These are phyloP conservation scores for Calephelis perditalis DNA, from an alignment of 2,888 invertebrate species.

Conservation along the genomic window DNA sequence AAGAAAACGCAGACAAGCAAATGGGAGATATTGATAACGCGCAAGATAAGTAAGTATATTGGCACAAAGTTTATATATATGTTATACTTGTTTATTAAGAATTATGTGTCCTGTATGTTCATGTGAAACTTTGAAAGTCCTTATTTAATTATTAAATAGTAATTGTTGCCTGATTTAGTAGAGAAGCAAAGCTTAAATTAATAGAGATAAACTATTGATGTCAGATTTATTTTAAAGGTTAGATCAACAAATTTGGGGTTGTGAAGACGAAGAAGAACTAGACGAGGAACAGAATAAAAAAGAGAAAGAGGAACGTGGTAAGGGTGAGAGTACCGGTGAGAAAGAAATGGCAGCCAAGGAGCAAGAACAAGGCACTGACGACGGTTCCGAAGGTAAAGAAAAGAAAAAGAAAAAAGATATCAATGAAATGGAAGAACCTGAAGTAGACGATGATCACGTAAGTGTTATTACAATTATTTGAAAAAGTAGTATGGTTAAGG, in stretches of 20 bases:
- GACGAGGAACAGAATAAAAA: constrained; percentile 74
- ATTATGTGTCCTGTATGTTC: too few relatives aligned
- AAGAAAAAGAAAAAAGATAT: constrained; percentile 83
- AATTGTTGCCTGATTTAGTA: too few relatives aligned
- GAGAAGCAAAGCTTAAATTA: too few relatives aligned
- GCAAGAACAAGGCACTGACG: constrained; percentile 75
- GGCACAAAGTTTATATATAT: neutral
- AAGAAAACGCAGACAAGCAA: constrained; percentile 94
- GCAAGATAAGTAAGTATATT: constrained; percentile 81
- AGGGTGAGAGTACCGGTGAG: constrained; percentile 80
- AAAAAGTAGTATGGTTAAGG: too few relatives aligned
- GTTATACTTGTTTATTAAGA: too few relatives aligned
- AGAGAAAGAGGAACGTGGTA: constrained; percentile 80
- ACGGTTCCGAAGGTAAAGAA: constrained; percentile 73
- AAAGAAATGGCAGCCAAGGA: constrained; percentile 88
- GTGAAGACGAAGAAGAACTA: constrained; percentile 86
- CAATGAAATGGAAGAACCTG: constrained; percentile 90
- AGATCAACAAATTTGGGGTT: constrained; percentile 90
- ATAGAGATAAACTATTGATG: too few relatives aligned
- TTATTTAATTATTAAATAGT: too few relatives aligned
- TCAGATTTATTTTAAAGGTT: constrained; percentile 46
- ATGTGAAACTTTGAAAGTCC: too few relatives aligned
- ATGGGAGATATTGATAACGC: constrained; percentile 96
- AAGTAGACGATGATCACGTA: constrained; percentile 87
- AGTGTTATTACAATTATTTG: constrained; percentile 29